Evolutionary conservation across 53 echinoderm and acorn worm genomes (phyloP).

Genomic region (Stichopus horrens): DNA sequence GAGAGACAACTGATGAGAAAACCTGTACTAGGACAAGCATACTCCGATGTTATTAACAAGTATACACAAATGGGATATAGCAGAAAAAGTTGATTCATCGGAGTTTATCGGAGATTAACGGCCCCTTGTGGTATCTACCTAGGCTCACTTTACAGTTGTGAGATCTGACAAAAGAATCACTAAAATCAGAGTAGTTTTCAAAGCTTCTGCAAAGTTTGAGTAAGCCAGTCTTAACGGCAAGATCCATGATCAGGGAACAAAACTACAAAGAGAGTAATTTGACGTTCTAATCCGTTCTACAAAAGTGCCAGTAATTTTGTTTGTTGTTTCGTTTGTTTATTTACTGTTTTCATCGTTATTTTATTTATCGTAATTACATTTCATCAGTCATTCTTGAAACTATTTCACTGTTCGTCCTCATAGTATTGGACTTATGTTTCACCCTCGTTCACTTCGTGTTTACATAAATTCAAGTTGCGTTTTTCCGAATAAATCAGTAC

Average conservation of each 20-base stretch:
- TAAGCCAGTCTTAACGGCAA: not conserved
- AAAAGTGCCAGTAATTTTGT: not conserved
- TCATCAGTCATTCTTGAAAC: too few species aligned
- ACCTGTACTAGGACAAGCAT: slow-evolving; percentile 9
- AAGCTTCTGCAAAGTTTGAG: not conserved
- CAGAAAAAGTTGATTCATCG: not conserved
- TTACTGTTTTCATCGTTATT: too few species aligned
- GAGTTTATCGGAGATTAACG: not conserved
- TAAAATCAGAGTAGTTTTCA: not conserved
- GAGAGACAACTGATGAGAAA: slow-evolving; percentile 3
- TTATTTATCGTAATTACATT: too few species aligned
- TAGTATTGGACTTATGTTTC: too few species aligned
- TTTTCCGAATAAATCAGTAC: too few species aligned
- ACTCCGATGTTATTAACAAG: not conserved
- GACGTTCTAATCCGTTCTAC: not conserved
- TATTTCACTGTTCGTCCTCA: too few species aligned
- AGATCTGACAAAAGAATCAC: not conserved
- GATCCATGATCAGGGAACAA: not conserved
- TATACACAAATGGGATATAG: not conserved
- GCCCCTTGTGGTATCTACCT: slow-evolving; percentile 4
- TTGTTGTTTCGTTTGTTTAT: too few species aligned
- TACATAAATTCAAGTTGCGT: too few species aligned
- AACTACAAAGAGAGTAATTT: not conserved
- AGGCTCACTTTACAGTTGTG: not conserved
- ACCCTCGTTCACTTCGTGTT: too few species aligned